Evolutionary conservation across 1,140 invertebrate genomes (phyloP), one percentile per base, ranked within the genome.

Genomic region (Aphaenogaster floridana): DNA sequence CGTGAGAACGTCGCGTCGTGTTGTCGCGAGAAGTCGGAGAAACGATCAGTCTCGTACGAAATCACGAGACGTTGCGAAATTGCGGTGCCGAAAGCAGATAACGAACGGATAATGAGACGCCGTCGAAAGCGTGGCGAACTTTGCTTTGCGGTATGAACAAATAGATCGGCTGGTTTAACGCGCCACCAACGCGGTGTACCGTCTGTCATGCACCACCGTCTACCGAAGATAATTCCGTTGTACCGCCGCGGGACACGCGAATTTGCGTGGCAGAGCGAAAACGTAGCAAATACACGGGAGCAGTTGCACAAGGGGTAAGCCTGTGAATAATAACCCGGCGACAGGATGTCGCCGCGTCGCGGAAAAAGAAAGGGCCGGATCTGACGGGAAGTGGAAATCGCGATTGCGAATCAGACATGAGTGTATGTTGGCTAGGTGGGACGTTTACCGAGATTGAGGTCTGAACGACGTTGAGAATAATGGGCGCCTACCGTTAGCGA

Each of bases 301-400:
- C 28, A 48, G 42, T 63, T 28, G 17, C 48, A 54, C 36, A 68
- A 69, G 69, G n/a, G 50, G 39, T 48, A 72, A 72, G 15, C 54
- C 13, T 7, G 66, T 42, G 28, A 72, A 74, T 72, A 83, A 72
- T 59, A 81, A 81, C 52, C 39, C 52, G 80, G 42, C 68, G 68
- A 36, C 68, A 28, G 5, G 52, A 34, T n/a, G 63, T 68, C 39
- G 63, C 28, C 6, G 59, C 39, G 39, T 11, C 64, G 42, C 21
- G 64, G 64, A 15, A 61, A 84, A 50, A 50, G 42, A 61, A 69
- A 74, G 69, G 39, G 54, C n/a, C 42, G 54, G 42, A 59, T 72
- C 21, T 45, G 39, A 48, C 17, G 36, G 80, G 64, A 61, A 84
- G 80, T 76, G 54, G 69, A 84, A 84, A 76, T 83, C 28, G 68